Evolutionary conservation across 2,888 invertebrate species (phyloP), one percentile per base, ranked within the genome.

Genomic region (Sphaerophoria taeniata): DNA sequence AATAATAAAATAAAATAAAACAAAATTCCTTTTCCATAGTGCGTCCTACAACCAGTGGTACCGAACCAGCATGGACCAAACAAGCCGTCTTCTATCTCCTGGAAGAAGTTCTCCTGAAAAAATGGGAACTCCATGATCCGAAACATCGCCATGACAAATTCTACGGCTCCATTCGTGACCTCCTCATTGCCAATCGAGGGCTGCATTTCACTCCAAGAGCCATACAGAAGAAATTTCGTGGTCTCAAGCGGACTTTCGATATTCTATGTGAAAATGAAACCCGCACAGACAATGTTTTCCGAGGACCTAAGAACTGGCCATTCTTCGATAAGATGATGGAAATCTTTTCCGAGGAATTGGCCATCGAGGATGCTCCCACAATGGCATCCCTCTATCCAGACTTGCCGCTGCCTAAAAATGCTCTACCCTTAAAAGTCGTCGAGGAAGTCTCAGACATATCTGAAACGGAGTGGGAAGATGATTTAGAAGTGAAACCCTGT

Each of bases 331-430:
- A 56, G 36, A 80, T 84, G 80, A 72, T 80, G 75, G 71, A 61
- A 5, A 80, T 84, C 9, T 84, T 80, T 14, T 69, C 84, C 1
- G 84, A 84, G 34, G 84, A 84, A 12, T 6, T 84, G 14, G 71
- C 58, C 3, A 79, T 79, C 2, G 84, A 75, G 0, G 84, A 84
- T 49, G 79, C 74, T 0, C 84, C 84, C 0, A 84, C 84, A 36
- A 84, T 79, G 84, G 79, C 79, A 6, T 84, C 84, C 0, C 36
- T 84, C 0, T 83, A 83, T 53, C 83, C 84, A 7, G 71, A 71
- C 1, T 47, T 69, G 0, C 65, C 60, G 0, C 53, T 36, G 4
- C 69, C 70, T n/a, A 70, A 67, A 34, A 71, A 63, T 4, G 6
- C 58, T 11, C n/a, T 6, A 3, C 12, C 36, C 2, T 4, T 39